phyloP scores from a whole-genome alignment of 2,113 vertebrate species.

The Vicugna pacos region DNA sequence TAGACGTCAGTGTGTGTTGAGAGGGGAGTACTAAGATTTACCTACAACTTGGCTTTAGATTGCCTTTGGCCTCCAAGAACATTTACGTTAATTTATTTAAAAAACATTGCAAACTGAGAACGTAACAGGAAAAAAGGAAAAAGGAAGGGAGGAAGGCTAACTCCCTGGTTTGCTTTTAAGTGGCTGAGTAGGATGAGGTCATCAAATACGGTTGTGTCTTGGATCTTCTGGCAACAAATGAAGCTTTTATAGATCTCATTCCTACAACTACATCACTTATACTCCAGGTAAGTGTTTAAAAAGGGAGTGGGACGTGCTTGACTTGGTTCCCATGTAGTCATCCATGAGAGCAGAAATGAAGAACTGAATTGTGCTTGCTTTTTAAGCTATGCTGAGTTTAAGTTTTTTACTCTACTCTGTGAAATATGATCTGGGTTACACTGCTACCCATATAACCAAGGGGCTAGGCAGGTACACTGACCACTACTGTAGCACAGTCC shows the following conservation, averaged over 20 bases:
- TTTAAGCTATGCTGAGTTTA: neutral
- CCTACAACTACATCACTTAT: neutral
- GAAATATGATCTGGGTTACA: neutral
- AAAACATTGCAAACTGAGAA: neutral
- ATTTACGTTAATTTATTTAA: neutral
- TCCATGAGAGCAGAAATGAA: neutral
- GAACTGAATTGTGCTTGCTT: neutral
- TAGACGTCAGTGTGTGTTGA: neutral
- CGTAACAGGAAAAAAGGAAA: neutral
- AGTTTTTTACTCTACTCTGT: neutral
- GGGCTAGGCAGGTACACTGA: neutral
- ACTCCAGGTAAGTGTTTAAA: neutral
- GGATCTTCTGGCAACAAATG: neutral
- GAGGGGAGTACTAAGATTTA: neutral
- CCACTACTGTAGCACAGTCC: fast-evolving
- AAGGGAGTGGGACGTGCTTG: neutral
- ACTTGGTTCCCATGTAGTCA: neutral
- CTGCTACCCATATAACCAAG: neutral
- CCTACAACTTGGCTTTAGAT: neutral
- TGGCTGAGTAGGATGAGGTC: neutral
- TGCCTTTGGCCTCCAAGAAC: constrained; percentile 3
- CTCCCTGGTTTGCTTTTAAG: neutral
- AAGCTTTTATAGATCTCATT: neutral
- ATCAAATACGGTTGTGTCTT: neutral
- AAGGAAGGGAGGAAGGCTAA: neutral